These are phyloP conservation scores for Drosophila mercatorum DNA, from an alignment of 2,888 invertebrate genomes.

Conservation along the genomic window DNA sequence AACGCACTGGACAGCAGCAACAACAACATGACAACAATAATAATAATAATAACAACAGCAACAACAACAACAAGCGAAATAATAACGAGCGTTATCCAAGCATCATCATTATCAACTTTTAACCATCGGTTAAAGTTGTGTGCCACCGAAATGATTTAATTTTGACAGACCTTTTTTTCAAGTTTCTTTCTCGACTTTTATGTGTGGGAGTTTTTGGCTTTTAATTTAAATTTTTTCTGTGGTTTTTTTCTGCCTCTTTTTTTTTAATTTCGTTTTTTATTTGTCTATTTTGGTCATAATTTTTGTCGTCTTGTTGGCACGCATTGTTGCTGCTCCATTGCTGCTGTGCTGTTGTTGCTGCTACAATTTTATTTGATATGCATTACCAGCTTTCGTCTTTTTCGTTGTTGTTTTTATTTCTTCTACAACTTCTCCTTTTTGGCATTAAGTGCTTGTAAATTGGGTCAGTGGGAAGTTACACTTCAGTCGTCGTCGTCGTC, in stretches of 20 bases:
- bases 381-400: slow-evolving; percentile 79
- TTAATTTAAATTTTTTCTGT: slow-evolving; percentile 77
- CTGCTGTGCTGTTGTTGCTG: slow-evolving; percentile 47
- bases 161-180: slow-evolving; percentile 79
- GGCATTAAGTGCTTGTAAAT: slow-evolving; percentile 82
- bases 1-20: slow-evolving; percentile 75
- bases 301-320: slow-evolving; percentile 77
- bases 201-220: slow-evolving; percentile 80
- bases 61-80: slow-evolving; percentile 46
- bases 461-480: slow-evolving; percentile 83
- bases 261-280: slow-evolving; percentile 28
- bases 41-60: slow-evolving; percentile 33
- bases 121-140: slow-evolving; percentile 82
- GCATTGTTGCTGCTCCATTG: slow-evolving; percentile 66
- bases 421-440: slow-evolving; percentile 81
- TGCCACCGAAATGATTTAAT: slow-evolving; percentile 81
- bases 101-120: slow-evolving; percentile 82
- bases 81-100: slow-evolving; percentile 79
- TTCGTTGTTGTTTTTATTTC: slow-evolving; percentile 63
- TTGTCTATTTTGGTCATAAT: slow-evolving; percentile 81
- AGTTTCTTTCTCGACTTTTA: slow-evolving; percentile 79
- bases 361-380: slow-evolving; percentile 80
- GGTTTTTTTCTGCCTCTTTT: slow-evolving; percentile 10
- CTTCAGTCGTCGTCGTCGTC: slow-evolving; percentile 63
- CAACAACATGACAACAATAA: slow-evolving; percentile 35